These are phyloP conservation scores for Avahi laniger DNA, from an alignment of 2,797 vertebrate species.

Conservation along the genomic window DNA sequence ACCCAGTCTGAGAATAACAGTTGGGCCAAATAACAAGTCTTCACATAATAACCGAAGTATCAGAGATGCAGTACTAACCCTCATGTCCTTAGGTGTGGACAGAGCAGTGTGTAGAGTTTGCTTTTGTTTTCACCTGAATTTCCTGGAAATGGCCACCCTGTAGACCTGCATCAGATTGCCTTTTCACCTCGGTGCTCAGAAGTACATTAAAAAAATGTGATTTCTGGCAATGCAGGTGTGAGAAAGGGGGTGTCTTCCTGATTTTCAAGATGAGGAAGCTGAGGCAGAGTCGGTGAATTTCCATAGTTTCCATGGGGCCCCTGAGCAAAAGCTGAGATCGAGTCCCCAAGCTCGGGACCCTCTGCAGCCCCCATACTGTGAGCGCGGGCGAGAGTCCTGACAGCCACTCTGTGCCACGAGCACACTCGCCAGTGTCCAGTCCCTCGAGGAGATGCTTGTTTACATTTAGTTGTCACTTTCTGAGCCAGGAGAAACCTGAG, in stretches of 20 bases:
- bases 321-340: background rate
- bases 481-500: background rate
- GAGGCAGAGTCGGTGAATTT: background rate
- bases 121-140: background rate
- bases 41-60: background rate
- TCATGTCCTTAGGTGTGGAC: background rate
- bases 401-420: accelerated
- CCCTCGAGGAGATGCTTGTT: background rate
- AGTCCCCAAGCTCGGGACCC: background rate
- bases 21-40: background rate
- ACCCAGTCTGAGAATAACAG: background rate
- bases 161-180: too few relatives aligned
- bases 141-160: background rate
- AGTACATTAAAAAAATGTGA: background rate
- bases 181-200: background rate
- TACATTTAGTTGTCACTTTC: background rate
- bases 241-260: background rate
- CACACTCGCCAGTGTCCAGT: accelerated
- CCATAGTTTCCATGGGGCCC: background rate
- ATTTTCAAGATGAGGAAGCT: background rate
- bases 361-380: too few relatives aligned
- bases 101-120: background rate
- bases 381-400: background rate
- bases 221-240: background rate
- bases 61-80: background rate